Evolutionary conservation across 2,888 invertebrate genomes (phyloP).

Genomic region (Digitonthophagus gazella): DNA sequence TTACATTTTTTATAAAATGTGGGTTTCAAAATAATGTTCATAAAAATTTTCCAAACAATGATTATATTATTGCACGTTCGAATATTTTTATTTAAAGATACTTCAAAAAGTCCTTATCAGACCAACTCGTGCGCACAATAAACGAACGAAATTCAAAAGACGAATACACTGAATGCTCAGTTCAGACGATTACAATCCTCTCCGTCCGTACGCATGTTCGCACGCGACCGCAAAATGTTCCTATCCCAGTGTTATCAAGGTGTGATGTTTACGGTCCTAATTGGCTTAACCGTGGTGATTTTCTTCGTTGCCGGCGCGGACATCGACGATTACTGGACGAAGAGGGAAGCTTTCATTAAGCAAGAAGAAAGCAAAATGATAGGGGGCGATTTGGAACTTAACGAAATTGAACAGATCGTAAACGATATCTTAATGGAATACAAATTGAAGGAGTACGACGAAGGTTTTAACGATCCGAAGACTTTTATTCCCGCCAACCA

Average conservation of each 20-base stretch:
- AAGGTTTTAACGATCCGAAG: slow-evolving; percentile 39
- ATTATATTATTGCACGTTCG: too few species aligned
- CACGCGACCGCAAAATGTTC: too few species aligned
- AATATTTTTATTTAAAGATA: too few species aligned
- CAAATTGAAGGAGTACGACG: slow-evolving; percentile 41
- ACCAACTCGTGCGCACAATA: too few species aligned
- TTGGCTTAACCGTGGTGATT: not conserved
- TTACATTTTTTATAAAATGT: too few species aligned
- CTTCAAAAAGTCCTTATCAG: too few species aligned
- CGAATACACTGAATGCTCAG: too few species aligned
- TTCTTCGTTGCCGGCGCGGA: not conserved
- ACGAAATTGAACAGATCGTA: slow-evolving; percentile 38
- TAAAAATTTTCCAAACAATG: too few species aligned
- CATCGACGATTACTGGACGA: slow-evolving; percentile 28
- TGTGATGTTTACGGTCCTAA: not conserved
- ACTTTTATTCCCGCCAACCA: slow-evolving; percentile 64
- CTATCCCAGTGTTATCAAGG: not conserved
- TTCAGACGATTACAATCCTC: too few species aligned
- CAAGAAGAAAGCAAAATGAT: slow-evolving; percentile 22
- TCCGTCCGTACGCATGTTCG: too few species aligned
- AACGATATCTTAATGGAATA: slow-evolving; percentile 39
- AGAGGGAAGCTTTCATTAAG: slow-evolving; percentile 27
- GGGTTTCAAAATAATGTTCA: too few species aligned
- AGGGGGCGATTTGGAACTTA: slow-evolving; percentile 36
- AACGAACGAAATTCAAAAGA: too few species aligned